Base-by-base conservation (phyloP, 2,797 vertebrate species). In the Melanotaenia boesemani region DNA sequence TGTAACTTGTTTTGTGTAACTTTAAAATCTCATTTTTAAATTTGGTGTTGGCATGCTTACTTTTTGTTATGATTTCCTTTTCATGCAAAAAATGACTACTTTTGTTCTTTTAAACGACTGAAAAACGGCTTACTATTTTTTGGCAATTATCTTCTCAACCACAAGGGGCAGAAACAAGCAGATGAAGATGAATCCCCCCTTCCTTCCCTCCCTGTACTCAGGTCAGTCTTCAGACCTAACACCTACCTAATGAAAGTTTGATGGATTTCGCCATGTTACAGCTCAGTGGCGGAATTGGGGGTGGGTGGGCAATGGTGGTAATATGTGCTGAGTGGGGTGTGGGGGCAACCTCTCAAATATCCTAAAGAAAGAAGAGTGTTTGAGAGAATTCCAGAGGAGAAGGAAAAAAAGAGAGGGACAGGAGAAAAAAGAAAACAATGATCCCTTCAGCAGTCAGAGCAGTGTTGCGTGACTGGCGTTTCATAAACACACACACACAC, bases 401-500 rank as follows among this genome's bases (percentile, higher is more conserved):
- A 18, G 34, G 2, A 44, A 41, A 39, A 63, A 59, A 72, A 74
- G 66, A 76, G 24, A 74, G 50, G 65, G 55, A 68, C 37, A 39
- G 66, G 32, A 66, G 37, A 75, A 89, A 85, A 83, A 82, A 79
- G 66, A 86, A 85, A 89, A 93, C 90, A 91, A 89, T 88, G 80
- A 90, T 90, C 88, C 88, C 87, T 91, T 90, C 81, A 92, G 88
- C 75, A 87, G 85, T 74, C 89, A 79, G 81, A 74, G 84, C 84
- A 88, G 86, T 90, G 86, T 87, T 88, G 91, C 86, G 67, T 93
- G 91, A 93, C 91, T 92, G 82, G 60, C 63, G 54, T 87, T 92
- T 91, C 86, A 91, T 90, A 93, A 93, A 93, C 86, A 77, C 73
- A 64, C 66, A 72, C 66, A 52, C 64, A 63, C 64, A 89, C 84